phyloP scores from a whole-genome alignment of 2,888 invertebrate genomes.

The Nephrotoma appendiculata region DNA sequence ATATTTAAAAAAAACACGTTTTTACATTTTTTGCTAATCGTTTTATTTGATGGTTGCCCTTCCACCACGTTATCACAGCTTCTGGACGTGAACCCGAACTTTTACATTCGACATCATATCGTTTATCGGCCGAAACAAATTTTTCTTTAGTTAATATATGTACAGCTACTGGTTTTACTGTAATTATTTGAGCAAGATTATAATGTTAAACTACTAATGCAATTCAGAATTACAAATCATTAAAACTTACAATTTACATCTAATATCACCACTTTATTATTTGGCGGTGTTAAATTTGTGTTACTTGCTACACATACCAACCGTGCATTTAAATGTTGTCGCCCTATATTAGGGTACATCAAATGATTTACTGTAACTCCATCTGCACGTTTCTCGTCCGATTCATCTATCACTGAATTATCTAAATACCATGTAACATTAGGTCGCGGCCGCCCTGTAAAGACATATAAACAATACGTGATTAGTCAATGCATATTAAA shows the following conservation, averaged over 20 bases:
- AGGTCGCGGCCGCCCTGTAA: slow-evolving; percentile 57
- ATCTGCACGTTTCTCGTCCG: slow-evolving; percentile 53
- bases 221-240: slow-evolving; percentile 2
- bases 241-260: slow-evolving; percentile 71
- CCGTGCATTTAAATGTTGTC: slow-evolving; percentile 69
- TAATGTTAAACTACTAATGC: neutral
- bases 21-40: slow-evolving; percentile 70
- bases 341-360: slow-evolving; percentile 61
- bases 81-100: slow-evolving; percentile 76
- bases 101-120: slow-evolving; percentile 76
- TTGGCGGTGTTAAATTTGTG: slow-evolving; percentile 66
- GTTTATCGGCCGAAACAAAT: slow-evolving; percentile 69
- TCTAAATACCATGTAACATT: slow-evolving; percentile 74
- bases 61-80: slow-evolving; percentile 82
- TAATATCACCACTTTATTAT: slow-evolving; percentile 62
- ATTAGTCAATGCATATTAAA: neutral
- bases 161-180: slow-evolving; percentile 77
- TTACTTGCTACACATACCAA: slow-evolving; percentile 80
- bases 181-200: slow-evolving; percentile 16
- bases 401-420: slow-evolving; percentile 70
- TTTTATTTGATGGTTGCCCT: slow-evolving; percentile 65
- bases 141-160: slow-evolving; percentile 71
- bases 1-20: slow-evolving; percentile 16
- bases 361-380: slow-evolving; percentile 65
- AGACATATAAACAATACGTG: neutral